Evolutionary conservation across 2,797 vertebrate genomes (phyloP).

Genomic region (Galaxias olidus): DNA sequence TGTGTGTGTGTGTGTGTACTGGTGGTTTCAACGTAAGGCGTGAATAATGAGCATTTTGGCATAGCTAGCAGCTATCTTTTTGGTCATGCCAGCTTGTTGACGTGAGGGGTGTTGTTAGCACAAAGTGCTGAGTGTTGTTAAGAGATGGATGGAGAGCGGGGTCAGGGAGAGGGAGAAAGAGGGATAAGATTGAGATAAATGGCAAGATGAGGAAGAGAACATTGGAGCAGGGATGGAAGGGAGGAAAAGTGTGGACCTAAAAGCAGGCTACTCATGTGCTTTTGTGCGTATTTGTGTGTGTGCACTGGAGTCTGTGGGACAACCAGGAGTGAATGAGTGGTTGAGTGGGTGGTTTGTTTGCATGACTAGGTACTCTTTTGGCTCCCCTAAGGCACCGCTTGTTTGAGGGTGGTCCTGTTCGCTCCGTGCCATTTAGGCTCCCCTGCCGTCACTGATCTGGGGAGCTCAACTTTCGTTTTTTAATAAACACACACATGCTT

Average conservation of each 20-base stretch:
- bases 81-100: slow-evolving; percentile 33
- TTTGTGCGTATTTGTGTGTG: too few relatives aligned
- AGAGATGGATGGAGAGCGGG: neutral
- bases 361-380: slow-evolving; percentile 19
- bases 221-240: too few relatives aligned
- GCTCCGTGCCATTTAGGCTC: slow-evolving; percentile 29
- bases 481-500: slow-evolving; percentile 27
- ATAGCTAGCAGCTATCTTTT: slow-evolving; percentile 12
- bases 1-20: neutral
- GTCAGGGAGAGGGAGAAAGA: neutral
- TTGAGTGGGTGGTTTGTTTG: slow-evolving; percentile 48
- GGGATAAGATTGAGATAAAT: neutral
- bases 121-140: neutral
- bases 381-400: slow-evolving; percentile 30
- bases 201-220: slow-evolving; percentile 1
- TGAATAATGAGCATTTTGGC: slow-evolving; percentile 4
- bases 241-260: too few relatives aligned
- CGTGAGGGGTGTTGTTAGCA: slow-evolving; percentile 22
- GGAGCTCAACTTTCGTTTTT: slow-evolving; percentile 31
- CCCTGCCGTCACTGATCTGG: slow-evolving; percentile 29
- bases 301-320: too few relatives aligned
- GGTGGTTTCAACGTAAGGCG: neutral
- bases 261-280: too few relatives aligned
- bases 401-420: slow-evolving; percentile 63
- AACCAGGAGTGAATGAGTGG: slow-evolving; percentile 2